A percentile compares a stretch with the other conserved stretches of the same genome.
These are phyloP conservation scores for Alaudala cheleensis DNA, from an alignment of 2,113 vertebrate species.

Conservation along the genomic window DNA sequence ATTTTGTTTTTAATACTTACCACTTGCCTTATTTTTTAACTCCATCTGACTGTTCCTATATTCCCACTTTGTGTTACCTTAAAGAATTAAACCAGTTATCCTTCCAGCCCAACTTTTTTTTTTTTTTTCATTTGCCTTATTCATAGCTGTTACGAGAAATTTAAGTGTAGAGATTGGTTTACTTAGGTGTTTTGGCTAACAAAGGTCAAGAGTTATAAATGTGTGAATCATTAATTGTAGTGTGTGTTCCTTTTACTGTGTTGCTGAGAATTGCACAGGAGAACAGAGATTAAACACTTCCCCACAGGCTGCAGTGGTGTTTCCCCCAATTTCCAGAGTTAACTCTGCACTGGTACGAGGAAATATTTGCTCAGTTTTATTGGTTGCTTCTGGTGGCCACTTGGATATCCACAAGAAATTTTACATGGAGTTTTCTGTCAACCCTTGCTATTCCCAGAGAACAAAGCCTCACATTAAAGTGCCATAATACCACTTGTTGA, in stretches of 20 bases:
- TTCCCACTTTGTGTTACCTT: neutral
- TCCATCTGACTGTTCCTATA: neutral
- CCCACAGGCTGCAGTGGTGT: neutral
- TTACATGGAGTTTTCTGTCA: too few relatives aligned
- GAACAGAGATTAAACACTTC: slow-evolving; percentile 21
- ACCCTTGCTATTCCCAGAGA: neutral
- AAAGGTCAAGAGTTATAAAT: slow-evolving; percentile 64
- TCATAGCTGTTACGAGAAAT: slow-evolving; percentile 21
- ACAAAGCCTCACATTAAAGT: neutral
- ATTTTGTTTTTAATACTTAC: neutral
- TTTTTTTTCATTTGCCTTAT: neutral
- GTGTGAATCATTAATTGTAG: slow-evolving; percentile 57
- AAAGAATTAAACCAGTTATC: neutral
- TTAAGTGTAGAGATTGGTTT: slow-evolving; percentile 14
- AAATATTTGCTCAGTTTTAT: neutral
- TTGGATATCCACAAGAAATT: neutral
- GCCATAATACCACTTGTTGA: too few relatives aligned
- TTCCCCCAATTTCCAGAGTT: neutral
- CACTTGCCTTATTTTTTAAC: neutral
- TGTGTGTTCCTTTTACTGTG: neutral
- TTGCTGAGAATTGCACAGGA: slow-evolving; percentile 1
- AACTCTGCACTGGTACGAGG: neutral
- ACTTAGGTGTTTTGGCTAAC: slow-evolving; percentile 51
- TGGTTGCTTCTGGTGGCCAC: neutral
- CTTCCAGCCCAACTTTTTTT: neutral